Conservation (phyloP, 2,797 vertebrate species). For the Neostethus bicornis region DNA sequence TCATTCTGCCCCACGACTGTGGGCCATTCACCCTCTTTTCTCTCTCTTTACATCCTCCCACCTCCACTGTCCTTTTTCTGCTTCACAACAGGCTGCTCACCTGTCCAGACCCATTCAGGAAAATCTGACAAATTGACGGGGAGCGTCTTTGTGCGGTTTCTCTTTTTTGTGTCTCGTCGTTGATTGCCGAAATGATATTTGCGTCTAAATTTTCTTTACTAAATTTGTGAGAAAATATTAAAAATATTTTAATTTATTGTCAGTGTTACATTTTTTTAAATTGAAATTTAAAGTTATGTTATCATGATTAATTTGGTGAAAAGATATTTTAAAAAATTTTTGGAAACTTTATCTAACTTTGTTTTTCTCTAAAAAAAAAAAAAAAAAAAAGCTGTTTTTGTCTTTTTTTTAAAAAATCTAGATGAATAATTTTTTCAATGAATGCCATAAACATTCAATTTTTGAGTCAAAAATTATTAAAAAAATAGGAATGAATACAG, state of each 20-base stretch:
- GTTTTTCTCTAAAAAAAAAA: no score
- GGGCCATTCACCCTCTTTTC: conserved; percentile 52
- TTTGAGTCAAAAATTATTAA: no score
- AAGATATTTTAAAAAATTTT: no score
- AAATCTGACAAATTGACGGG: conserved; percentile 39
- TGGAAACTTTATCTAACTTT: no score
- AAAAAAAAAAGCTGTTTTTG: no score
- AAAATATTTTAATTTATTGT: no score
- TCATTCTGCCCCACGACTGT: conserved; percentile 68
- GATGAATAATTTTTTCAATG: no score
- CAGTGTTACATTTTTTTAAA: no score
- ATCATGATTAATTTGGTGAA: no score
- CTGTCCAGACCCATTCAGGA: conserved; percentile 62
- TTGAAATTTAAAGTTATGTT: no score
- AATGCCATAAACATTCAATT: no score
- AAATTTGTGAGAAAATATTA: conserved; percentile 36
- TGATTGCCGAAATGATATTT: conserved; percentile 12
- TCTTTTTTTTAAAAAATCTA: no score
- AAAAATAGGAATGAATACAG: conserved; percentile 20
- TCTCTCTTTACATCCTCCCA: conserved; percentile 34
- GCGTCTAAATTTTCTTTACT: conserved; percentile 13
- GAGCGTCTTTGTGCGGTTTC: conserved; percentile 45
- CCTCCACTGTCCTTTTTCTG: conserved; percentile 41
- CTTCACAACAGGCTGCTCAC: conserved; percentile 71
- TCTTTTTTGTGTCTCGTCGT: conserved; percentile 9